Base-by-base conservation (phyloP, 2,888 invertebrate species). In the Drosophila conformis region DNA sequence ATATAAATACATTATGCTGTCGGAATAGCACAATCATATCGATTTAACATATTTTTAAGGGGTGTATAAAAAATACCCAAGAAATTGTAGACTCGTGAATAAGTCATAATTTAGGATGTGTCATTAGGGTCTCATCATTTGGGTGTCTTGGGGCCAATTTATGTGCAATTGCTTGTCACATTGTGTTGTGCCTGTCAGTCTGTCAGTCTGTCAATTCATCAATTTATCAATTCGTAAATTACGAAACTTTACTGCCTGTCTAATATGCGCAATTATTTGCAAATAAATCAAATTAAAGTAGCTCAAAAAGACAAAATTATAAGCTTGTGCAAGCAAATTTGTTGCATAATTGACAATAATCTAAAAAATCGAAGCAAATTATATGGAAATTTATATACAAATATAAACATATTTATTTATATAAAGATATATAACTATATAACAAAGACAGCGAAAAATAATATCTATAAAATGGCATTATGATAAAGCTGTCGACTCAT, bases 401-500 rank as follows among this genome's bases (percentile, higher is more conserved):
- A 54, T 57, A 66, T 57, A 21, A 13, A 10, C 25, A 13, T 31
- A 35, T 52, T 21, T 18, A 40, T 7, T 46, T 53, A 31, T 27
- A 25, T 6, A 25, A 6, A 33, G 33, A 36, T 36, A 18, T 54
- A 5, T 10, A 18, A 18, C 10, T 33, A n/a, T 38, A 5, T 38
- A 66, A 60, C 65, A 56, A 36, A 48, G 61, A 42, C 36, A 52
- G 58, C 35, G 29, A 15, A 52, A 56, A 68, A 65, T 64, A 31
- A 48, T 54, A 61, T 65, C 29, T 29, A 56, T 48, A 54, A 56
- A 66, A 38, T 42, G 31, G 6, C 25, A 62, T 69, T 54, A 78
- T 78, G 83, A 71, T 79, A 73, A 90, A 80, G 80, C 90, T 78
- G 87, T 76, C 87, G 89, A 76, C 87, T 86, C 90, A 85, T 85